These are phyloP conservation scores for Clavelina lepadiformis DNA, from an alignment of 23 tunicate species.

Conservation along the genomic window DNA sequence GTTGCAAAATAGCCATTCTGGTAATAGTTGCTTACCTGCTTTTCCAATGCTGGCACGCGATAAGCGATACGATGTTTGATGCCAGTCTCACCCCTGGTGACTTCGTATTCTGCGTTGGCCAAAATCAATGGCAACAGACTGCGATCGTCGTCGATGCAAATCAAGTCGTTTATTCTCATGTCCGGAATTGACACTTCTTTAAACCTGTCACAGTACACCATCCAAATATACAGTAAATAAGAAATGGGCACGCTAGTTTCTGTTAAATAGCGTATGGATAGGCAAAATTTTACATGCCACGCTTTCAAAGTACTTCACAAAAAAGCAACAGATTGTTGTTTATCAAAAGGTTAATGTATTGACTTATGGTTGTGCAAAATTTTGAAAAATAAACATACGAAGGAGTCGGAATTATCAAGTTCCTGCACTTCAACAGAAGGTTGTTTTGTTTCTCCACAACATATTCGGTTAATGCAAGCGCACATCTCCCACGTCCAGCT, in stretches of 20 bases:
- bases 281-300: background rate
- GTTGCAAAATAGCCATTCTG: too few relatives aligned
- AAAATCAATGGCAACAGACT: constrained; percentile 18
- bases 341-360: too few relatives aligned
- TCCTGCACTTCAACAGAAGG: constrained; percentile 15
- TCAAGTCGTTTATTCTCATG: constrained; percentile 8
- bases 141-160: constrained; percentile 32
- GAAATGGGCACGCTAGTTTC: background rate
- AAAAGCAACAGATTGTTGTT: background rate
- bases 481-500: constrained; percentile 39
- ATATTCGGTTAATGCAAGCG: constrained; percentile 17
- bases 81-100: constrained; percentile 2
- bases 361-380: too few relatives aligned
- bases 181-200: constrained; percentile 7
- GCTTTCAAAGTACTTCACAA: background rate
- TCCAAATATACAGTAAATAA: background rate
- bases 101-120: constrained; percentile 37
- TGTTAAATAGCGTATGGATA: background rate
- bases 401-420: background rate
- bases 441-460: constrained; percentile 32
- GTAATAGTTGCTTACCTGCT: constrained; percentile 35
- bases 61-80: constrained; percentile 23
- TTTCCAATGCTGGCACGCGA: constrained; percentile 26
- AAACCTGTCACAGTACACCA: constrained; percentile 1
- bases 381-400: too few relatives aligned